A percentile compares a stretch with the other conserved stretches of the same genome.
phyloP scores from a whole-genome alignment of 2,113 vertebrate genomes.

The Mobula hypostoma region DNA sequence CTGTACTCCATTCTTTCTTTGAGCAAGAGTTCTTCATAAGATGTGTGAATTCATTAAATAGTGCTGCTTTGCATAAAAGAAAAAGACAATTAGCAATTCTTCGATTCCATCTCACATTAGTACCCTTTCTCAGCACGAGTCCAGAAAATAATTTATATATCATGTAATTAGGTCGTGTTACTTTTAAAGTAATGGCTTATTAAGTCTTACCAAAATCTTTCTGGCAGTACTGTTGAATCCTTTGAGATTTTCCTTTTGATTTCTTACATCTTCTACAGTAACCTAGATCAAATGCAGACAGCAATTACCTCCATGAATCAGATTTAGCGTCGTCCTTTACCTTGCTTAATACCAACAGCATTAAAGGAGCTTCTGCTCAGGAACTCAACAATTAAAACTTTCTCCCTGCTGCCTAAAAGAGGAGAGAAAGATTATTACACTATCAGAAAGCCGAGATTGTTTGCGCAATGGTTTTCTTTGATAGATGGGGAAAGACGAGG shows the following conservation, averaged over 20 bases:
- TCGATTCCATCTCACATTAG: not conserved
- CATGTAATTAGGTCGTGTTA: not conserved
- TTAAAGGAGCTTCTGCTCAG: not conserved
- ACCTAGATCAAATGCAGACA: slow-evolving; percentile 44
- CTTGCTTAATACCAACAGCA: slow-evolving; percentile 31
- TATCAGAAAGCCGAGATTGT: not conserved
- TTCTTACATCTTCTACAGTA: slow-evolving; percentile 52
- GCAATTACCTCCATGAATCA: not conserved
- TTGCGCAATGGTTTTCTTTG: not conserved
- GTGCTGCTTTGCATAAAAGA: not conserved
- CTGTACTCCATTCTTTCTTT: not conserved
- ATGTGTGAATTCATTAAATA: not conserved
- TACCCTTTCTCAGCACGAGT: not conserved
- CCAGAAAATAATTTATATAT: not conserved
- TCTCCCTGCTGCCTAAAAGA: not conserved
- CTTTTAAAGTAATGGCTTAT: not conserved
- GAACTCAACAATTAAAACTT: not conserved
- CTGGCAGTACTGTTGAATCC: slow-evolving; percentile 57
- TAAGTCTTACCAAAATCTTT: slow-evolving; percentile 63
- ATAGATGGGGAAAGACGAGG: not conserved
- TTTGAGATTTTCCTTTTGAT: slow-evolving; percentile 57
- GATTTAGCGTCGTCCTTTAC: not conserved
- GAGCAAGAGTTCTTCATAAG: not conserved
- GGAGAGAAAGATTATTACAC: not conserved
- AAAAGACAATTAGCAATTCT: not conserved